Evolutionary conservation across 2,113 vertebrate genomes (phyloP).

Genomic region (Oryzias javanicus): DNA sequence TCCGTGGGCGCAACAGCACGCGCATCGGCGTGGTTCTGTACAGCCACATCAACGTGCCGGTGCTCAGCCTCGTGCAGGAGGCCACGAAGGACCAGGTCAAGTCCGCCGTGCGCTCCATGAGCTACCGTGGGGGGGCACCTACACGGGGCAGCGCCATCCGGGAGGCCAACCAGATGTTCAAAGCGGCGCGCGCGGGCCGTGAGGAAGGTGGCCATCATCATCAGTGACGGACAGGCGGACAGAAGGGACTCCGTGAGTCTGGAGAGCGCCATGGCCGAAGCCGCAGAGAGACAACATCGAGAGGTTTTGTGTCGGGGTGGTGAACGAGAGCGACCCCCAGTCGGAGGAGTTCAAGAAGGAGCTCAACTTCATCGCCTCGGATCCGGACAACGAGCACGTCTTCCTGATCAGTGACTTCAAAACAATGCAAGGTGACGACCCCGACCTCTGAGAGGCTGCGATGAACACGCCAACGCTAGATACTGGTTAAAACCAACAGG

Average conservation of each 20-base stretch:
- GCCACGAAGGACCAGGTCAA: slow-evolving; percentile 76
- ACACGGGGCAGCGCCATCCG: slow-evolving; percentile 82
- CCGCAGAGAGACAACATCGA: slow-evolving; percentile 72
- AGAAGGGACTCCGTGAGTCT: slow-evolving; percentile 72
- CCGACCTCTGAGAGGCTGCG: neutral
- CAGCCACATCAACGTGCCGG: slow-evolving; percentile 78
- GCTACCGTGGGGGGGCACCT: slow-evolving; percentile 84
- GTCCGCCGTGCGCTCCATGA: slow-evolving; percentile 77
- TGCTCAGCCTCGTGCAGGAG: slow-evolving; percentile 74
- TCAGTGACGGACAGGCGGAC: slow-evolving; percentile 85
- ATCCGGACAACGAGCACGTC: slow-evolving; percentile 79
- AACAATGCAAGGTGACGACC: slow-evolving; percentile 78
- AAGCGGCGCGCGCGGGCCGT: slow-evolving; percentile 61
- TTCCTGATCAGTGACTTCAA: slow-evolving; percentile 82
- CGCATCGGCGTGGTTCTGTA: slow-evolving; percentile 84
- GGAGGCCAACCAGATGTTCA: slow-evolving; percentile 74
- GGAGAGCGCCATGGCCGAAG: slow-evolving; percentile 65
- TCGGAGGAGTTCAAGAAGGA: slow-evolving; percentile 78
- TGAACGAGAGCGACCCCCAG: slow-evolving; percentile 77
- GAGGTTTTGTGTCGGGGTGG: slow-evolving; percentile 83
- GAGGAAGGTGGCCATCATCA: slow-evolving; percentile 81
- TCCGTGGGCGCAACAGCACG: slow-evolving; percentile 49
- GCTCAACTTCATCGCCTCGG: slow-evolving; percentile 81
- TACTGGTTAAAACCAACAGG: too few species aligned
- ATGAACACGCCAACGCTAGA: too few species aligned